These are phyloP conservation scores for Cantharis rustica DNA, from an alignment of 2,888 invertebrate species.

Conservation along the genomic window DNA sequence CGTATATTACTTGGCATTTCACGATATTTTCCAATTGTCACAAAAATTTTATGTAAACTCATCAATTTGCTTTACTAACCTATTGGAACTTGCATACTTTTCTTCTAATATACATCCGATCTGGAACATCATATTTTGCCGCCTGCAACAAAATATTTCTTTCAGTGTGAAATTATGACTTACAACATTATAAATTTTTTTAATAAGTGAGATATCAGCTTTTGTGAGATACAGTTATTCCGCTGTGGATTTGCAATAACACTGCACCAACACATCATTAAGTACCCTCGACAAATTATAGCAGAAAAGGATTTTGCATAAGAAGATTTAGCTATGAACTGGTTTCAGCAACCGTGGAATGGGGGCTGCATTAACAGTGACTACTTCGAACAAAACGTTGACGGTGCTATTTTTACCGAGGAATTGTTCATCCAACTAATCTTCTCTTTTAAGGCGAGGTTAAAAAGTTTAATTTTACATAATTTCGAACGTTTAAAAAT, in stretches of 20 bases:
- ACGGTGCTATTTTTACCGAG: background rate
- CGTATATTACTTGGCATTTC: slow-evolving; percentile 13
- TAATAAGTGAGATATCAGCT: background rate
- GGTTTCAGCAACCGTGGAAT: background rate
- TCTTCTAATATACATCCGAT: background rate
- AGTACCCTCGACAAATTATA: background rate
- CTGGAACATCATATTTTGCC: background rate
- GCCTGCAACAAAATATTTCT: background rate
- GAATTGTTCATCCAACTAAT: background rate
- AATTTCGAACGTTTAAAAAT: background rate
- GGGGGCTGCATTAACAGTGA: no score
- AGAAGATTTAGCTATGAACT: background rate
- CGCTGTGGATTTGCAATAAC: background rate
- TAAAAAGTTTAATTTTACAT: background rate
- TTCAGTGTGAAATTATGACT: background rate
- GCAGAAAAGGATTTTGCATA: background rate
- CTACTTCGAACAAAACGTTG: background rate
- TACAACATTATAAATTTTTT: no score
- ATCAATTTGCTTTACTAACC: background rate
- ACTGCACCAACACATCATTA: background rate
- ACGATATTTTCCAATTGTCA: background rate
- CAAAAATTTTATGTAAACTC: background rate
- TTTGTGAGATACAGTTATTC: background rate
- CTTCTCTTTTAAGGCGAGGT: background rate
- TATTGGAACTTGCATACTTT: background rate